Conservation (phyloP, 2,797 vertebrate species). For the Gallinago nigripennis region DNA sequence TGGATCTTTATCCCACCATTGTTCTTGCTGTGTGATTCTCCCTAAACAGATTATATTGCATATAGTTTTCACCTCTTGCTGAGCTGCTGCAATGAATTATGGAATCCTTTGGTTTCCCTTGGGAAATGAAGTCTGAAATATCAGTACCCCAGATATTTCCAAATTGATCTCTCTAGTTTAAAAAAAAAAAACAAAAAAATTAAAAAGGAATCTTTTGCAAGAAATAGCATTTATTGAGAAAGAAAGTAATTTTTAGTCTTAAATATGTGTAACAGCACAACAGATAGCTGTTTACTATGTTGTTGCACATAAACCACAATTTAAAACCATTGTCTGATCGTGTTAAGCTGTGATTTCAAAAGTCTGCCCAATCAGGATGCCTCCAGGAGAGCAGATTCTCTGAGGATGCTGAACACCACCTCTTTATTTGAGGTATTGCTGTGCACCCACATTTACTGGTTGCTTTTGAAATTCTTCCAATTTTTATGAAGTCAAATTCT, state of each 20-base stretch:
- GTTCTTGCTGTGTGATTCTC: slow-evolving; percentile 37
- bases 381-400: background rate
- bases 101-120: background rate
- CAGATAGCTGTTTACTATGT: background rate
- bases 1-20: slow-evolving; percentile 33
- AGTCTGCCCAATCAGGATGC: background rate
- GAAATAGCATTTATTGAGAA: background rate
- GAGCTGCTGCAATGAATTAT: slow-evolving; percentile 51
- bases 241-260: background rate
- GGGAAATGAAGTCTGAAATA: slow-evolving; percentile 33
- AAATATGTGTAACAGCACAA: background rate
- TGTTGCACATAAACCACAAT: background rate
- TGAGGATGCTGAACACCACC: background rate
- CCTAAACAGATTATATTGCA: slow-evolving; percentile 12
- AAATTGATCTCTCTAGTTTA: background rate
- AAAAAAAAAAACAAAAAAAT: background rate
- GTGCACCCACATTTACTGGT: background rate
- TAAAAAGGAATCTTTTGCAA: background rate
- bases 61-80: slow-evolving; percentile 50
- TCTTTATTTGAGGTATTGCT: background rate
- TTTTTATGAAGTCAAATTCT: background rate
- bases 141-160: slow-evolving; percentile 6
- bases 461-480: background rate
- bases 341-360: background rate
- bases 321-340: background rate